A percentile compares a stretch with the other conserved stretches of the same genome.
These are phyloP conservation scores for Streblospio benedicti DNA, from an alignment of 1,140 invertebrate species.

Conservation along the genomic window DNA sequence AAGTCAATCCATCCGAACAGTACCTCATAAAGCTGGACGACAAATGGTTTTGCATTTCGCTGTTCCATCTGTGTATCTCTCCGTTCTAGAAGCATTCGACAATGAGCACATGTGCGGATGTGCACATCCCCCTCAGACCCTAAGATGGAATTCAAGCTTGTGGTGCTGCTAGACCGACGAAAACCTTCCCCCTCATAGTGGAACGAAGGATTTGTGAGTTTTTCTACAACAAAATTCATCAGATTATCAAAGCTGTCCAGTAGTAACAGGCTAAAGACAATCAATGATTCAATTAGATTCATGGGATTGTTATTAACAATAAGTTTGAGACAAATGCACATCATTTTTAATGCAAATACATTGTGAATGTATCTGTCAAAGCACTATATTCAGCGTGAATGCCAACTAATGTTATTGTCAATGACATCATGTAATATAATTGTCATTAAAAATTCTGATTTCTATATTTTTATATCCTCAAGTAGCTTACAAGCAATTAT, in stretches of 20 bases:
- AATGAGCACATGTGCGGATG: constrained; percentile 74
- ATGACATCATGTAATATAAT: no score
- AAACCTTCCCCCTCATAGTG: constrained; percentile 31
- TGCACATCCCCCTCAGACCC: constrained; percentile 54
- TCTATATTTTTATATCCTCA: no score
- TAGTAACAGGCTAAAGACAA: neutral
- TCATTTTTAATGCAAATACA: no score
- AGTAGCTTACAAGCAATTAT: no score
- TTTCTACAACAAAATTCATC: constrained; percentile 45
- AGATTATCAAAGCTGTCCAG: neutral
- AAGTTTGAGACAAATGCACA: no score
- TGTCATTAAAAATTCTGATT: no score
- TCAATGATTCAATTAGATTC: neutral
- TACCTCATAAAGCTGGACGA: constrained; percentile 72
- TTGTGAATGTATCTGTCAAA: no score
- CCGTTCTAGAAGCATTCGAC: constrained; percentile 67
- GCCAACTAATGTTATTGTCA: no score
- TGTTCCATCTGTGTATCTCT: constrained; percentile 71
- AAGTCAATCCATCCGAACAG: neutral
- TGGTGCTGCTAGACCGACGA: constrained; percentile 38
- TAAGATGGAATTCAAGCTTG: constrained; percentile 41
- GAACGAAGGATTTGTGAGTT: constrained; percentile 54
- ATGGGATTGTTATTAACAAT: no score
- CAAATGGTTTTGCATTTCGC: constrained; percentile 65
- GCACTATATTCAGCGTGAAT: no score